Percentiles rank a stretch among this genome's conserved stretches.
These are phyloP conservation scores for Tetragnatha versicolor DNA, from an alignment of 1,140 invertebrate genomes.

Conservation along the genomic window DNA sequence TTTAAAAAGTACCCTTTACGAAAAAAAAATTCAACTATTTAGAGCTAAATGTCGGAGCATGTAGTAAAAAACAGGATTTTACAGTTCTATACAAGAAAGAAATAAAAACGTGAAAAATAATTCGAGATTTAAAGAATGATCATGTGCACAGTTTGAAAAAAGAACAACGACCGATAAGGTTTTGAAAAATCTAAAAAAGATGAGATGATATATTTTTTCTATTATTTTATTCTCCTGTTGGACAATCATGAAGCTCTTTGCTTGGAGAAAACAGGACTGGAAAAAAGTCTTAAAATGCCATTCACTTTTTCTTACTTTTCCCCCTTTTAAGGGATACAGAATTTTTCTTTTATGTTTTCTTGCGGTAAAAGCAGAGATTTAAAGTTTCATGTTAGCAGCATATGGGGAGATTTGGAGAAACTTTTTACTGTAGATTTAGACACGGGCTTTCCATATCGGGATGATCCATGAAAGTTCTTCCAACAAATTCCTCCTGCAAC, in stretches of 20 bases:
- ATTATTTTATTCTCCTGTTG: constrained; percentile 14
- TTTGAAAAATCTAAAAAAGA: constrained; percentile 22
- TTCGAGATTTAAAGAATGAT: background rate
- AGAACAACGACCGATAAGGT: background rate
- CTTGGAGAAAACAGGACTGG: constrained; percentile 23
- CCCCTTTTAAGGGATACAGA: constrained; percentile 23
- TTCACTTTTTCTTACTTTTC: constrained; percentile 14
- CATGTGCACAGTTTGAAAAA: background rate
- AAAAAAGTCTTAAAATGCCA: constrained; percentile 33
- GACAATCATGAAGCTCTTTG: constrained; percentile 9
- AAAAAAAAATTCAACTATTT: too few relatives aligned
- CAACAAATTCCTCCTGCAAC: constrained; percentile 3
- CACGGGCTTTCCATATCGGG: background rate
- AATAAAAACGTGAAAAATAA: background rate
- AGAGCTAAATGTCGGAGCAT: too few relatives aligned
- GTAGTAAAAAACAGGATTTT: too few relatives aligned
- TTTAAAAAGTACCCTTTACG: too few relatives aligned
- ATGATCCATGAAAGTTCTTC: constrained; percentile 15
- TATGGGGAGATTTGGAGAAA: constrained; percentile 14
- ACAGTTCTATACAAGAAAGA: too few relatives aligned
- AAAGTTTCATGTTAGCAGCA: constrained; percentile 19
- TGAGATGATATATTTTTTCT: constrained; percentile 6
- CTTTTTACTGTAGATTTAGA: background rate
- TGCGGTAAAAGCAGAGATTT: constrained; percentile 38
- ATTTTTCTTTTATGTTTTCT: constrained; percentile 23